Evolutionary conservation across 2,113 vertebrate genomes (phyloP), one percentile per base, ranked within the genome.

Genomic region (Apodemus speciosus): DNA sequence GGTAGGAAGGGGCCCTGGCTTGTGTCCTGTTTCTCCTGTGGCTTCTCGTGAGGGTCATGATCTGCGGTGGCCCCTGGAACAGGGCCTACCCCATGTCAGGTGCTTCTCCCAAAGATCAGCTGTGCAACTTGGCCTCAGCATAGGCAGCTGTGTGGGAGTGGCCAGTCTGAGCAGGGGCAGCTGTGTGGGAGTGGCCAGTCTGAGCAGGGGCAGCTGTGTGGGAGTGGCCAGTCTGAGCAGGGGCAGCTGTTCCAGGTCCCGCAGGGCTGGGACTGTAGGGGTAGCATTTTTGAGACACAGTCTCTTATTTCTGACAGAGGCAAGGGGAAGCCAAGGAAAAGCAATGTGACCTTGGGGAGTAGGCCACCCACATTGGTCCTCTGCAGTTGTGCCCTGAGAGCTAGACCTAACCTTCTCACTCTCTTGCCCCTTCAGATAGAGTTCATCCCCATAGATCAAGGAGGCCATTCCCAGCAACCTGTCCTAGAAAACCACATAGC

Each of bases 71-170:
- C 51, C 16, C 68, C 58, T 72, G 85, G 72, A 16, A 7, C 0
- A 0, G 56, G 77, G 60, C 76, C 86, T 90, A 16, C 77, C 69
- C 46, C 13, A 20, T 93, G 72, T 95, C 95, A 95, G 92, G 89
- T 94, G 91, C 64, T 89, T 93, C 25, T 90, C 84, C 46, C 87
- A 32, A 77, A 85, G 64, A 91, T 96, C 95, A 97, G 97, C 94
- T 96, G 95, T 58, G 80, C 53, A 85, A 0, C 87, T 91, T 91
- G 89, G 80, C 92, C 81, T 91, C 25, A 27, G 84, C 71, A 80
- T 30, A 72, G 75, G 80, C 97, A 97, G 95, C 96, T 97, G 96
- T 94, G 87, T 97, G 94, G 96, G 96, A 95, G 96, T 94, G 94
- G 94, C 86, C 86, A 53, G 84, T 51, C 84, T 89, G 72, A 95